Percentiles rank a stretch among this genome's conserved stretches.
phyloP scores from a whole-genome alignment of 2,888 invertebrate species.

The Eudemis profundana region DNA sequence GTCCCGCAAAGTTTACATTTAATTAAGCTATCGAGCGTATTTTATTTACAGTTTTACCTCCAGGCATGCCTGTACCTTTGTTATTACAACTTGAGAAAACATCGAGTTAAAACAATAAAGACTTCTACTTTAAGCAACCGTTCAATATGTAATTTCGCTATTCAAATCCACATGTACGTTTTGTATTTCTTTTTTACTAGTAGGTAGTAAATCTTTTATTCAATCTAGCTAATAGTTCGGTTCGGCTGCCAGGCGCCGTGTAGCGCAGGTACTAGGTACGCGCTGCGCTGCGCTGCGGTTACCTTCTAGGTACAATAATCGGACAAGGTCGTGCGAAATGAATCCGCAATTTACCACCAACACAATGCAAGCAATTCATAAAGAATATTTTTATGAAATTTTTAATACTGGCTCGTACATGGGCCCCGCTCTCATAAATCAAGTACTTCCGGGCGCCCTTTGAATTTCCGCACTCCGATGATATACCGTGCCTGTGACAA shows the following conservation, averaged over 20 bases:
- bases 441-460: conserved; percentile 79
- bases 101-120: conserved; percentile 1
- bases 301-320: conserved; percentile 8
- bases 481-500: conserved; percentile 78
- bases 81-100: not conserved
- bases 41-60: not conserved
- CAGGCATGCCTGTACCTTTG: not conserved
- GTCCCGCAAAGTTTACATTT: conserved; percentile 22
- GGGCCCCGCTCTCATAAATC: conserved; percentile 76
- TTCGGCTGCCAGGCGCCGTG: not conserved
- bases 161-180: not conserved
- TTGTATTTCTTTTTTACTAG: not conserved
- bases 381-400: conserved; percentile 79
- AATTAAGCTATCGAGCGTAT: conserved; percentile 22
- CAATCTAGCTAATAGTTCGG: not conserved
- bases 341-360: conserved; percentile 46
- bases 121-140: not conserved
- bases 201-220: not conserved
- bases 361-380: conserved; percentile 66
- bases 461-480: conserved; percentile 76
- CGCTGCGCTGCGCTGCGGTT: not conserved
- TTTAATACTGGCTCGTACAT: conserved; percentile 76
- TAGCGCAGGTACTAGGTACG: not conserved
- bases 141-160: not conserved
- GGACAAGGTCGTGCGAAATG: conserved; percentile 39